Base-by-base conservation (phyloP, 53 echinoderm and acorn worm genomes). In the Crossaster papposus region DNA sequence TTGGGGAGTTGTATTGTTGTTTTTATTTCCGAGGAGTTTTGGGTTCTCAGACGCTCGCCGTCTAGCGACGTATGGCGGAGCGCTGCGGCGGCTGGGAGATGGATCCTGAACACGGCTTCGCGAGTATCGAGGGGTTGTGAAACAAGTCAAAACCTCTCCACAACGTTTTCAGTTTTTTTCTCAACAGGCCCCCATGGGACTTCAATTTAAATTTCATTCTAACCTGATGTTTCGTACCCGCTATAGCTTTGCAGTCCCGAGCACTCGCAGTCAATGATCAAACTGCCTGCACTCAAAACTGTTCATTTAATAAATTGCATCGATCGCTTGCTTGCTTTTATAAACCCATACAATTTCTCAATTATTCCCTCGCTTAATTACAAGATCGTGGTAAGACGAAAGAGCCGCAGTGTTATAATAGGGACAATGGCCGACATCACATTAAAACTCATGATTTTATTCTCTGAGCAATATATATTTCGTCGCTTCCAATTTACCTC, bases 61-160 rank as follows among this genome's bases (percentile, higher is more conserved):
- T 84, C 54, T 53, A 80, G 80, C 80, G 80, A 80, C 31, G 55
- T 30, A 30, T 80, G 80, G 58, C 79, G 50, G 26, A 29, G 79
- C 53, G 29, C 14, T 51, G 79, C 54, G 80, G 80, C 80, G 80
- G 51, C 80, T 30, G 31, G 30, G 58, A 54, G 55, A 24, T 54
- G 13, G 80, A 31, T 54, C 33, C 30, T 17, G 55, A 62, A 80
- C 78, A 50, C 55, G 63, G 55, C 54, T 5, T 50, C 9, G 51
- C 51, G 29, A 17, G 54, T 54, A 54, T 80, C 80, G 63, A 80
- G 80, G 51, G 22, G 58, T 68, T 68, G 24, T 28, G 1, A 68
- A 28, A 20, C 37, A n/a, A 79, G n/a, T 79, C 79, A 79, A 51
- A 79, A 44, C 50, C 52, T 51, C 79, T 51, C 79, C 13, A 29